phyloP scores from a whole-genome alignment of 2,113 vertebrate genomes.

The Alectura lathami region DNA sequence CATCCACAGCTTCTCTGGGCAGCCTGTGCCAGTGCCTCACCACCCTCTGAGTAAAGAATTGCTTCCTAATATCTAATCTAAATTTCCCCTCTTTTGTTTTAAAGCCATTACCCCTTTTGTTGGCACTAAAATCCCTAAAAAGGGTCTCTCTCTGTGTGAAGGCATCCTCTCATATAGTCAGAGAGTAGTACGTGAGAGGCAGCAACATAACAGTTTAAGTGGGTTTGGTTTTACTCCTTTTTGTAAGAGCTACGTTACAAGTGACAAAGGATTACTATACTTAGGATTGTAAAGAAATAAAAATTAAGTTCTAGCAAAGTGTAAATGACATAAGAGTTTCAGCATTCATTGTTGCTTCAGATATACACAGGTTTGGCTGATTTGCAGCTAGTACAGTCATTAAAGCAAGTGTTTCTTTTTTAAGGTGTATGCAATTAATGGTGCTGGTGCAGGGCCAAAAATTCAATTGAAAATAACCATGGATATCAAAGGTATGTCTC shows the following conservation, averaged over 20 bases:
- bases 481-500: slow-evolving; percentile 88
- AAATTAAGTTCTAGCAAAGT: background rate
- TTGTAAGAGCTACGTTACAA: background rate
- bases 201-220: background rate
- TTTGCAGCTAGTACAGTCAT: background rate
- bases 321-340: background rate
- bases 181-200: background rate
- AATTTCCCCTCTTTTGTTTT: background rate
- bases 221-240: background rate
- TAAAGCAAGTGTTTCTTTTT: slow-evolving; percentile 2
- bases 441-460: slow-evolving; percentile 90
- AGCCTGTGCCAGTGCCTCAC: background rate
- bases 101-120: background rate
- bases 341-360: background rate
- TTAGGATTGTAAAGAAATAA: background rate
- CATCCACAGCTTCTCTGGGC: background rate
- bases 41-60: background rate
- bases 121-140: background rate
- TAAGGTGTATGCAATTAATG: slow-evolving; percentile 92
- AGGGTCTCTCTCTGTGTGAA: background rate
- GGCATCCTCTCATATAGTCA: background rate
- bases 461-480: slow-evolving; percentile 89
- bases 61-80: background rate
- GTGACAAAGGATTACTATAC: background rate
- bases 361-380: background rate